phyloP scores from a whole-genome alignment of 2,113 vertebrate genomes.

The Laticauda colubrina region DNA sequence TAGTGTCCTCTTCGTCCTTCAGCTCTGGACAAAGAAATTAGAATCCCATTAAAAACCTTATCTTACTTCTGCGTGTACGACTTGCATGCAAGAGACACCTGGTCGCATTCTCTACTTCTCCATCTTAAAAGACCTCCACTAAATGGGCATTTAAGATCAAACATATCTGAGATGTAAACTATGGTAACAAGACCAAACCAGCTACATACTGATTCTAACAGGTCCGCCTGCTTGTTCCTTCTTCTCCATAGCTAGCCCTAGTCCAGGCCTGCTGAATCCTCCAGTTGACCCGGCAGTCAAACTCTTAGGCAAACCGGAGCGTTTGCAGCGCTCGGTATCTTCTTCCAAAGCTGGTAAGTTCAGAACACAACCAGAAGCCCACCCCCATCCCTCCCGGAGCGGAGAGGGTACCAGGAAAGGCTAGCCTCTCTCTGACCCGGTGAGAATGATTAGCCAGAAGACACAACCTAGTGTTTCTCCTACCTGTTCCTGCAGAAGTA shows the following conservation, averaged over 20 bases:
- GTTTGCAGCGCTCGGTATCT: slow-evolving; percentile 78
- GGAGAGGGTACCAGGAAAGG: not conserved
- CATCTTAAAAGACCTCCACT: not conserved
- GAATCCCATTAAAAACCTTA: not conserved
- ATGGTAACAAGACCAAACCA: not conserved
- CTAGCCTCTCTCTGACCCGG: not conserved
- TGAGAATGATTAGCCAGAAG: not conserved
- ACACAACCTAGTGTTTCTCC: not conserved
- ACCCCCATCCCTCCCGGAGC: too few relatives aligned
- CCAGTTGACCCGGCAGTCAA: slow-evolving; percentile 78
- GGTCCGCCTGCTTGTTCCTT: not conserved
- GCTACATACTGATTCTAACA: not conserved
- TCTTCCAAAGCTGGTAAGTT: slow-evolving; percentile 77
- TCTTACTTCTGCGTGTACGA: not conserved
- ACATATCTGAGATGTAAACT: not conserved
- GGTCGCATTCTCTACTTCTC: too few relatives aligned
- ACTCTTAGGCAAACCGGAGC: slow-evolving; percentile 71
- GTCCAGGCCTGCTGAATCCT: slow-evolving; percentile 75
- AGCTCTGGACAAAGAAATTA: not conserved
- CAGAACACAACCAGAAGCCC: accelerated
- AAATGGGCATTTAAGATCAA: not conserved
- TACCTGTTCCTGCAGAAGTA: not conserved
- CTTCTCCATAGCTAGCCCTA: slow-evolving; percentile 56
- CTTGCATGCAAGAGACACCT: too few relatives aligned
- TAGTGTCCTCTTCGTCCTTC: not conserved